Percentiles rank a stretch among this genome's conserved stretches.
Conservation (phyloP, 2,797 vertebrate species). For the Sebastes wilsoni region DNA sequence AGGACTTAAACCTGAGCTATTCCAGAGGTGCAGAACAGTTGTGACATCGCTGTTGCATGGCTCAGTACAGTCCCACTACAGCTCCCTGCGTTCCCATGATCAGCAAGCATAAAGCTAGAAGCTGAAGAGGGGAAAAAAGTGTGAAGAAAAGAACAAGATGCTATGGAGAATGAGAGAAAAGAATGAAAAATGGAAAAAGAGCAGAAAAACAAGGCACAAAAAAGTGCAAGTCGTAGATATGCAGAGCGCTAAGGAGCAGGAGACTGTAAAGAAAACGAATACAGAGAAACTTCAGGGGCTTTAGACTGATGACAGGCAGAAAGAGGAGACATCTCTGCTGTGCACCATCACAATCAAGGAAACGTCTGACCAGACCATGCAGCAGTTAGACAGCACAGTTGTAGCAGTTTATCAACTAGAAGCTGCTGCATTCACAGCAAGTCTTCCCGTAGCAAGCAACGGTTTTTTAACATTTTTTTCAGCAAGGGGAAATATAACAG, state of each 20-base stretch:
- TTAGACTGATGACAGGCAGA: neutral
- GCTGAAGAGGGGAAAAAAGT: neutral
- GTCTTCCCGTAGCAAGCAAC: conserved; percentile 25
- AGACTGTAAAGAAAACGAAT: neutral
- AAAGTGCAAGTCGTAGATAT: neutral
- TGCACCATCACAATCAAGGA: conserved; percentile 17
- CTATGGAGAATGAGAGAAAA: neutral
- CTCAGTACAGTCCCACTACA: conserved; percentile 17
- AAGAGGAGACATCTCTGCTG: conserved; percentile 31
- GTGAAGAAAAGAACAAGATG: neutral
- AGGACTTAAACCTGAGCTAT: conserved; percentile 26
- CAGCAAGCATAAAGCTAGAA: neutral
- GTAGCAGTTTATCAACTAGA: conserved; percentile 45
- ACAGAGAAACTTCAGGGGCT: conserved; percentile 5
- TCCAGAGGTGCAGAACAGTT: conserved; percentile 26
- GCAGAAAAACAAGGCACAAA: neutral
- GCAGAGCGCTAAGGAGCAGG: neutral
- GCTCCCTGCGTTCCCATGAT: neutral
- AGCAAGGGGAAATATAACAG: conserved; percentile 21
- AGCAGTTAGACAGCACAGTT: conserved; percentile 43
- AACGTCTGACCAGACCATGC: conserved; percentile 45
- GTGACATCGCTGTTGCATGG: neutral
- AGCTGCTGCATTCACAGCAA: conserved; percentile 27
- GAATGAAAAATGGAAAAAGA: neutral
- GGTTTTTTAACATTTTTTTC: conserved; percentile 14